Percentiles rank a stretch among this genome's conserved stretches.
These are phyloP conservation scores for Hylomyscus alleni DNA, from an alignment of 2,797 vertebrate species.

Conservation along the genomic window DNA sequence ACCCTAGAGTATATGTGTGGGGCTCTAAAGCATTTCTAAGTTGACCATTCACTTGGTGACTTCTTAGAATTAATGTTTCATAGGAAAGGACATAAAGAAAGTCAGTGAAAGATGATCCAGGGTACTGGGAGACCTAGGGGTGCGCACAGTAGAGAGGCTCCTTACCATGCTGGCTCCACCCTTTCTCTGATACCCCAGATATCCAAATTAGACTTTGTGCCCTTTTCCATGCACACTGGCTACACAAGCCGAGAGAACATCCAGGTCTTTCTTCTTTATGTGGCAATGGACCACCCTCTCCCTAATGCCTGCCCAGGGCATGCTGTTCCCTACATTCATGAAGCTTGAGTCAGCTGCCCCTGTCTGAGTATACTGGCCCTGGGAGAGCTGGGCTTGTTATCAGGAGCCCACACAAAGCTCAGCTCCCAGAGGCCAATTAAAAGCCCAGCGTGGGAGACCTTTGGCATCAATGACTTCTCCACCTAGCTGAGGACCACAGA, in stretches of 20 bases:
- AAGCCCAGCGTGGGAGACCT: conserved; percentile 51
- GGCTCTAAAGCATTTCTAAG: background rate
- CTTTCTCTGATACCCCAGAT: background rate
- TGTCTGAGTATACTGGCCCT: background rate
- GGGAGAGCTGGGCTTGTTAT: conserved; percentile 46
- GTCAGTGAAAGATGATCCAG: background rate
- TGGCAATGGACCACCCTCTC: background rate
- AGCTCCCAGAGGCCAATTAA: conserved; percentile 62
- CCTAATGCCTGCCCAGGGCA: background rate
- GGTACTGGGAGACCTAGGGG: background rate
- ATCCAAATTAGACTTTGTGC: background rate
- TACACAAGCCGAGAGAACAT: background rate
- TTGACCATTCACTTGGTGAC: background rate
- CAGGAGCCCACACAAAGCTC: conserved; percentile 47
- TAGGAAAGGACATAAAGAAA: background rate
- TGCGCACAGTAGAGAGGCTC: background rate
- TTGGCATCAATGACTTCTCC: conserved; percentile 54
- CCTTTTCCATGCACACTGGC: conserved; percentile 4
- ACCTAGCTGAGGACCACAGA: conserved; percentile 14
- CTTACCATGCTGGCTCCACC: background rate
- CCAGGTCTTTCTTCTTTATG: background rate
- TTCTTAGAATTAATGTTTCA: background rate
- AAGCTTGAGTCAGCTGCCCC: background rate
- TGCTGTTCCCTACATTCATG: background rate
- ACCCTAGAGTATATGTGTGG: background rate